phyloP scores from a whole-genome alignment of 2,113 vertebrate genomes.

The Cygnus buccinator region DNA sequence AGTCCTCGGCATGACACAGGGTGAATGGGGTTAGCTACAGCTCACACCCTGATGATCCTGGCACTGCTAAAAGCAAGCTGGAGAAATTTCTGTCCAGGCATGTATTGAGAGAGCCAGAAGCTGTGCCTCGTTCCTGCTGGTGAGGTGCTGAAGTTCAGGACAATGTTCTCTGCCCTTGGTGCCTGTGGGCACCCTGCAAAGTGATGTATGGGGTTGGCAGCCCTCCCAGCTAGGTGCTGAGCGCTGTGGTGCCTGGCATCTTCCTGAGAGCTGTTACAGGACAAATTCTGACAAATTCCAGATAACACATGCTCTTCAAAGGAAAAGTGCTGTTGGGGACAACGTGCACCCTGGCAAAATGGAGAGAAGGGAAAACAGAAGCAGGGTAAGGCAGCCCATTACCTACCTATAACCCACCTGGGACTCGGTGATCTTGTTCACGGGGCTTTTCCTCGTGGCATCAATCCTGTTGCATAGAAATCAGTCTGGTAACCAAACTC shows the following conservation, averaged over 20 bases:
- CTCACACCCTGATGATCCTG: background rate
- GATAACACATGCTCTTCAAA: background rate
- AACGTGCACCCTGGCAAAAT: background rate
- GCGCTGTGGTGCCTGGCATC: background rate
- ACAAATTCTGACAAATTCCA: background rate
- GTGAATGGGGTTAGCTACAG: background rate
- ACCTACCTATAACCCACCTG: background rate
- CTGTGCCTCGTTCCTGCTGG: background rate
- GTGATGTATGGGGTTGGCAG: background rate
- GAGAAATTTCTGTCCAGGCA: background rate
- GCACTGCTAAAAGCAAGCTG: background rate
- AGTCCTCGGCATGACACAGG: background rate
- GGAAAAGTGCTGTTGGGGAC: background rate
- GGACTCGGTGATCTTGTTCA: background rate
- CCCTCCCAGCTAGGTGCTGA: background rate
- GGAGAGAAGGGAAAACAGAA: background rate
- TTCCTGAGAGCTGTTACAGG: background rate
- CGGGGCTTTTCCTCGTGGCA: background rate
- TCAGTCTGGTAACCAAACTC: background rate
- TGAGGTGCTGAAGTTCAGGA: background rate
- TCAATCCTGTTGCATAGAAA: background rate
- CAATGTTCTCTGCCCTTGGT: background rate
- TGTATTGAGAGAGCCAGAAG: background rate
- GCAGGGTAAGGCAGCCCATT: background rate
- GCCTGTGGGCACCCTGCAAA: background rate